These are phyloP conservation scores for Aricia agestis DNA, from an alignment of 1,140 invertebrate species.

Conservation along the genomic window DNA sequence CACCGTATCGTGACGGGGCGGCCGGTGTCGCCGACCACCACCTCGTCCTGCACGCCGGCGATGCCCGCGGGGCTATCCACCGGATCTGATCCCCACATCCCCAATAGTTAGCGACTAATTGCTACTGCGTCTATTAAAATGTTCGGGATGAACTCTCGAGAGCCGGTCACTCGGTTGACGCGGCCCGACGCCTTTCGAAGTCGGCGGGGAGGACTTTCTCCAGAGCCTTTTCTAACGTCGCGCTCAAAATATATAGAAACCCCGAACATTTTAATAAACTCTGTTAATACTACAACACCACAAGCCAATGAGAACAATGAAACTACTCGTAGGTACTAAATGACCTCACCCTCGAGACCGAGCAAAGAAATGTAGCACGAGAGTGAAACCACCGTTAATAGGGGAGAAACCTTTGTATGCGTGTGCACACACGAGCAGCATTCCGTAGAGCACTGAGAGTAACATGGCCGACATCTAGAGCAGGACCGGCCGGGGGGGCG, in stretches of 20 bases:
- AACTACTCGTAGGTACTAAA: constrained; percentile 12
- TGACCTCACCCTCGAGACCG: not conserved
- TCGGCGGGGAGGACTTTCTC: no score
- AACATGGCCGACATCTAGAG: constrained; percentile 28
- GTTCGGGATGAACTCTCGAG: not conserved
- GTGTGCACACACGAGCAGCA: constrained; percentile 33
- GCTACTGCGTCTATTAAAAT: constrained; percentile 50
- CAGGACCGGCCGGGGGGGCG: constrained; percentile 15
- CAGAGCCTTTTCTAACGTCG: no score
- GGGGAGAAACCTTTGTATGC: constrained; percentile 40
- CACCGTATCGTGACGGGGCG: constrained; percentile 84
- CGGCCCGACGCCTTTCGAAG: no score
- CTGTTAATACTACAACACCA: constrained; percentile 17
- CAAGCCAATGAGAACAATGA: constrained; percentile 13
- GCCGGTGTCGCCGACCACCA: constrained; percentile 83
- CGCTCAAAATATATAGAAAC: not conserved
- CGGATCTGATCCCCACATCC: constrained; percentile 66
- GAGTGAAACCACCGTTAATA: constrained; percentile 29
- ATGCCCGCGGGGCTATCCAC: constrained; percentile 71
- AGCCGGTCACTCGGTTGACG: no score
- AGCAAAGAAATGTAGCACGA: constrained; percentile 14
- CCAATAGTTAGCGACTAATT: constrained; percentile 53
- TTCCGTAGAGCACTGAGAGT: constrained; percentile 33
- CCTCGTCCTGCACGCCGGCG: constrained; percentile 76
- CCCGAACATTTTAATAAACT: constrained; percentile 18